Conservation (phyloP, 2,888 invertebrate genomes). For the Drosophila siamana region DNA sequence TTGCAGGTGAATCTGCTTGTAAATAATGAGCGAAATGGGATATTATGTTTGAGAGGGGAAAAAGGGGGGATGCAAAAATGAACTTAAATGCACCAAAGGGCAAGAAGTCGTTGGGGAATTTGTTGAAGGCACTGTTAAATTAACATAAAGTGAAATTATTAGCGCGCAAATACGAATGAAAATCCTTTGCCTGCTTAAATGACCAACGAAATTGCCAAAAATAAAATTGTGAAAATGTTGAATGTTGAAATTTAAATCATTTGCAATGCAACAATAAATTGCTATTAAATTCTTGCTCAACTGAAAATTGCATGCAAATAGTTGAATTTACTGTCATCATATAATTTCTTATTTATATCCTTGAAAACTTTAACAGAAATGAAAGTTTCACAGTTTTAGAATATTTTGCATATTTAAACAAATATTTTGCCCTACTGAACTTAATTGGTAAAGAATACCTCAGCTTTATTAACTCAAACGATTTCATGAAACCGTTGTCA, state of each 20-base stretch:
- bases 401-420: background rate
- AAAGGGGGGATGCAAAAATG: background rate
- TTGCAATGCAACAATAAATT: background rate
- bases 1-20: slow-evolving; percentile 24
- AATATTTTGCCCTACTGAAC: background rate
- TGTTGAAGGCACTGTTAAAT: background rate
- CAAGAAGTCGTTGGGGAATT: background rate
- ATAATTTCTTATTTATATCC: too few relatives aligned
- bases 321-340: too few relatives aligned
- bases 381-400: background rate
- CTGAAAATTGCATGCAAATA: too few relatives aligned
- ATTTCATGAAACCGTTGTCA: slow-evolving; percentile 9
- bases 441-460: background rate
- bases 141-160: background rate
- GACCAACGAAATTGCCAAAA: background rate
- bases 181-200: background rate
- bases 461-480: slow-evolving; percentile 27
- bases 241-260: background rate
- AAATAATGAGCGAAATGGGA: slow-evolving; percentile 28
- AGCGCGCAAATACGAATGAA: background rate
- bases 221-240: background rate
- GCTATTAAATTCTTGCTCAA: too few relatives aligned
- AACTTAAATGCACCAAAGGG: slow-evolving; percentile 9
- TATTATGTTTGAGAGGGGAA: background rate
- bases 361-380: background rate